These are phyloP conservation scores for Ochlodes sylvanus DNA, from an alignment of 2,888 invertebrate species.

Conservation along the genomic window DNA sequence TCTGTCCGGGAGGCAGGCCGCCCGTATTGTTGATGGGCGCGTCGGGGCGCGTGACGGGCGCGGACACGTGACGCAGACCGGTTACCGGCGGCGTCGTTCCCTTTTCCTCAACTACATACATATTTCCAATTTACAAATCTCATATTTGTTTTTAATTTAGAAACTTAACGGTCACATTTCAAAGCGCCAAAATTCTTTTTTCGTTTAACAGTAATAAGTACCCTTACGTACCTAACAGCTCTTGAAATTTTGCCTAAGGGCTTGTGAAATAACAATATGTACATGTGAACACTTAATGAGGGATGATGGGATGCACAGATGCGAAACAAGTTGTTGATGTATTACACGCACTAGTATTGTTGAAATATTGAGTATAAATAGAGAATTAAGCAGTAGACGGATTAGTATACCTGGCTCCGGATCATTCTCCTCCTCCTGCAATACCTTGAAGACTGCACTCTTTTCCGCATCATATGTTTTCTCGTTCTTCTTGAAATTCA, in stretches of 20 bases:
- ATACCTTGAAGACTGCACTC: slow-evolving; percentile 95
- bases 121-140: slow-evolving; percentile 52
- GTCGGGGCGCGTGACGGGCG: slow-evolving; percentile 88
- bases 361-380: slow-evolving; percentile 10
- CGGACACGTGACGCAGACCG: slow-evolving; percentile 90
- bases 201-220: not conserved
- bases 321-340: not conserved
- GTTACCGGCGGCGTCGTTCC: slow-evolving; percentile 74
- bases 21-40: slow-evolving; percentile 87
- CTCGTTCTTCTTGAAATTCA: slow-evolving; percentile 98
- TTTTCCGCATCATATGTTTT: slow-evolving; percentile 94
- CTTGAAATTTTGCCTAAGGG: not conserved
- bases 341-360: not conserved
- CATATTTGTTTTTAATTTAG: not conserved
- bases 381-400: slow-evolving; percentile 15
- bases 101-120: slow-evolving; percentile 64
- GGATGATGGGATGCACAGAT: slow-evolving; percentile 18
- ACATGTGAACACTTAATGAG: slow-evolving; percentile 26
- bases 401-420: slow-evolving; percentile 88
- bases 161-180: not conserved
- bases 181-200: not conserved
- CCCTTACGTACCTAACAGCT: not conserved
- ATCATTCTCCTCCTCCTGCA: slow-evolving; percentile 94
- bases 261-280: slow-evolving; percentile 11
- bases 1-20: slow-evolving; percentile 93